These are phyloP conservation scores for Sericinus montela DNA, from an alignment of 2,888 invertebrate species.

Conservation along the genomic window DNA sequence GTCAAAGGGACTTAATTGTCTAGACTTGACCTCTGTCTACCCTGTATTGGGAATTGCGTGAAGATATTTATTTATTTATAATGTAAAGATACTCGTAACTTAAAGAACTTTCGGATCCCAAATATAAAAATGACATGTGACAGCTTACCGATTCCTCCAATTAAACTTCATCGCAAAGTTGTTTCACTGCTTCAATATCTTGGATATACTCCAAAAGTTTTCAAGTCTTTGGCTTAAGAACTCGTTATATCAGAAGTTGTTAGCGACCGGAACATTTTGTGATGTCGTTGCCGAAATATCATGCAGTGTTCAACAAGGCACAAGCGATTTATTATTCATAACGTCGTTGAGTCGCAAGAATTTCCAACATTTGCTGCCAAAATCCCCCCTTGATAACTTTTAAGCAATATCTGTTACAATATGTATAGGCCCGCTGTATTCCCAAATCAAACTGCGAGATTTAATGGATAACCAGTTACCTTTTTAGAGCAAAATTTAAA, in stretches of 20 bases:
- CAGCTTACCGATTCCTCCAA: constrained; percentile 10
- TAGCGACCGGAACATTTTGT: constrained; percentile 48
- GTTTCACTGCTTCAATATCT: constrained; percentile 73
- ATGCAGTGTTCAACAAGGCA: constrained; percentile 23
- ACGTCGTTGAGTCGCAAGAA: constrained; percentile 13
- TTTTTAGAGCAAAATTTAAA: no score
- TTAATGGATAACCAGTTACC: no score
- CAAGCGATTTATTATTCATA: constrained; percentile 20
- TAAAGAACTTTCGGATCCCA: no score
- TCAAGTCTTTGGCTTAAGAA: constrained; percentile 59
- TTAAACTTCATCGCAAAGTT: constrained; percentile 42
- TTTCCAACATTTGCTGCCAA: constrained; percentile 11
- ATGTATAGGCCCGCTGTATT: no score
- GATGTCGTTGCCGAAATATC: constrained; percentile 28
- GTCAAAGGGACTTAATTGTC: no score
- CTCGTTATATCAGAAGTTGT: constrained; percentile 51
- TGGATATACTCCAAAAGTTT: constrained; percentile 73
- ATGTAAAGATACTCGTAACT: no score
- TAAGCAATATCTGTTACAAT: not conserved
- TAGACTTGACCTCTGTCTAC: no score
- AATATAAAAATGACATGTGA: constrained; percentile 12
- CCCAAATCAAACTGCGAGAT: no score
- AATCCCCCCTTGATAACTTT: constrained; percentile 12
- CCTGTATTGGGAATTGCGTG: no score
- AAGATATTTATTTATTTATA: no score